phyloP scores from a whole-genome alignment of 2,113 vertebrate species.

The Urocynchramus pylzowi region DNA sequence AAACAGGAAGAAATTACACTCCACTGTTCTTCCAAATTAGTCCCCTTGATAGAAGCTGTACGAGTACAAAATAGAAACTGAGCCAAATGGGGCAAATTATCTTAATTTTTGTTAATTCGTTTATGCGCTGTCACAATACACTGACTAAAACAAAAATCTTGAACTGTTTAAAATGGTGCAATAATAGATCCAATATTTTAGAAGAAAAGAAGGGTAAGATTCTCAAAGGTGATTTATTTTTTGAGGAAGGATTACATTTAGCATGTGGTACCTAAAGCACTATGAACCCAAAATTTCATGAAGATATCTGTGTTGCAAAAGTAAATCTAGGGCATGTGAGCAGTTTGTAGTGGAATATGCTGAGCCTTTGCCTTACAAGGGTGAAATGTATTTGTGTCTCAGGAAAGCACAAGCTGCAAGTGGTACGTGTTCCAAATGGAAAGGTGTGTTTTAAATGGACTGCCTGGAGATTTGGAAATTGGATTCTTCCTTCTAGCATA shows the following conservation, averaged over 20 bases:
- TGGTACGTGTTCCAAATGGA: not conserved
- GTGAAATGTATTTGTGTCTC: not conserved
- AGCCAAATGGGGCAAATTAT: not conserved
- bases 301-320: not conserved
- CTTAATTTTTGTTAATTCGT: not conserved
- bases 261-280: not conserved
- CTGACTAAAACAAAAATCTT: not conserved
- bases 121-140: not conserved
- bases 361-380: not conserved
- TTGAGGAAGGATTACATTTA: not conserved
- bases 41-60: not conserved
- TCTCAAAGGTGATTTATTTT: not conserved
- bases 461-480: conserved; percentile 33
- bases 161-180: not conserved
- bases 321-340: not conserved
- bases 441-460: conserved; percentile 18
- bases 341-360: not conserved
- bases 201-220: not conserved
- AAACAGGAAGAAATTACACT: not conserved
- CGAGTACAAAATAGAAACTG: not conserved
- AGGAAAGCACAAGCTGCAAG: not conserved
- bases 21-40: not conserved
- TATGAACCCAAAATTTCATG: not conserved
- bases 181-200: not conserved
- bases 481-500: not conserved